These are phyloP conservation scores for Hirudinaria manillensis DNA, from an alignment of 2,888 invertebrate species.

Conservation along the genomic window DNA sequence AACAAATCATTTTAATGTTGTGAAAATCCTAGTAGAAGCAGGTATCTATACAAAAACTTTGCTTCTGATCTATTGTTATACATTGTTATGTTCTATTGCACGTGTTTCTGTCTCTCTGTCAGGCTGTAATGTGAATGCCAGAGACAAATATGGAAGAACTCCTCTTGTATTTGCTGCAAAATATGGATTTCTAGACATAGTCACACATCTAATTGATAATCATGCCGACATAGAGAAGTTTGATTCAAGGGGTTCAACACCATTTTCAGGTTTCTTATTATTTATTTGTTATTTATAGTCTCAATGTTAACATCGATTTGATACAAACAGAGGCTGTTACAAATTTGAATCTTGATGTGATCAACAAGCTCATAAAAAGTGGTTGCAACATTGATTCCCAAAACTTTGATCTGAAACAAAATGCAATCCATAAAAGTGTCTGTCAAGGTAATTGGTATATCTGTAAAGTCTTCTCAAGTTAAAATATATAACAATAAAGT, in stretches of 20 bases:
- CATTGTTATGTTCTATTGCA: background rate
- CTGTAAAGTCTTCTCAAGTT: too few species aligned
- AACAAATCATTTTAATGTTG: conserved; percentile 43
- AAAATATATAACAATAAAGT: too few species aligned
- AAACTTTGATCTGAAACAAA: conserved; percentile 41
- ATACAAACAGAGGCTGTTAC: conserved; percentile 43
- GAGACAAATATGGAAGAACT: conserved; percentile 44
- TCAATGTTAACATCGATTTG: background rate
- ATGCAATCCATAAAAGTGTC: conserved; percentile 46
- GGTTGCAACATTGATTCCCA: conserved; percentile 47
- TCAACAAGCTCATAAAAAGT: conserved; percentile 42
- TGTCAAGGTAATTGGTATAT: conserved; percentile 12
- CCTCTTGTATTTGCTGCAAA: conserved; percentile 45
- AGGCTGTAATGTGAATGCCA: conserved; percentile 46
- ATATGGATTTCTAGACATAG: conserved; percentile 44
- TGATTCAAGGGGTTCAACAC: conserved; percentile 44
- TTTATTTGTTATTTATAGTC: background rate
- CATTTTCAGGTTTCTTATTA: conserved; percentile 44
- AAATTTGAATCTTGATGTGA: conserved; percentile 43
- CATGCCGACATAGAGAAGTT: conserved; percentile 45
- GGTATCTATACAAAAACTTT: conserved; percentile 22
- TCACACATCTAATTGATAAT: conserved; percentile 41
- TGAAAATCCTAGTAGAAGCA: conserved; percentile 42
- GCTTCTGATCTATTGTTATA: background rate
- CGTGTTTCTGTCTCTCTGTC: background rate